Percentiles rank a stretch among this genome's conserved stretches.
phyloP scores from a whole-genome alignment of 2,113 vertebrate species.

The Cephalopholis sonnerati region DNA sequence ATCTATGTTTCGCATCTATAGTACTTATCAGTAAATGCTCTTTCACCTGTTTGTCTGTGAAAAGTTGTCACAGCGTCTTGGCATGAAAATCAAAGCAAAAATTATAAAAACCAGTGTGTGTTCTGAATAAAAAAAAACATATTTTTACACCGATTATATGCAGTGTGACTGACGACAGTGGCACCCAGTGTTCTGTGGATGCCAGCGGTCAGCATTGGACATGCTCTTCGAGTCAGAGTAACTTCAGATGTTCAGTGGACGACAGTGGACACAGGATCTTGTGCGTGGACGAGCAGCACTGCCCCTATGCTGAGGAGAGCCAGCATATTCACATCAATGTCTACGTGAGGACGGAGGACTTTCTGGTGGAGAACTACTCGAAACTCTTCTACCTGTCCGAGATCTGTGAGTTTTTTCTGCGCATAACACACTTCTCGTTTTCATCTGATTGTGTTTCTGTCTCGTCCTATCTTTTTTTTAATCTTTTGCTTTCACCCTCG shows the following conservation, averaged over 20 bases:
- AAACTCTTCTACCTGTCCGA: slow-evolving; percentile 66
- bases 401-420: slow-evolving; percentile 59
- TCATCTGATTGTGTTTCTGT: not conserved
- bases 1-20: not conserved
- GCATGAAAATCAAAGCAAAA: not conserved
- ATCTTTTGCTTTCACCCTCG: not conserved
- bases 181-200: slow-evolving; percentile 55
- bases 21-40: not conserved
- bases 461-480: not conserved
- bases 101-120: not conserved
- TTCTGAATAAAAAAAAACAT: not conserved
- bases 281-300: slow-evolving; percentile 68
- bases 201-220: slow-evolving; percentile 44
- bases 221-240: slow-evolving; percentile 52
- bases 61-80: not conserved
- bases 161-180: slow-evolving; percentile 1
- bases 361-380: slow-evolving; percentile 71
- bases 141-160: not conserved
- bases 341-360: slow-evolving; percentile 49
- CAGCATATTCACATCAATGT: slow-evolving; percentile 49
- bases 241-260: slow-evolving; percentile 64
- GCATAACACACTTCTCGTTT: not conserved
- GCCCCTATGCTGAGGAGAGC: slow-evolving; percentile 73
- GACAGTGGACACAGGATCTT: slow-evolving; percentile 24
- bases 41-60: not conserved